Conservation (phyloP, 2,113 vertebrate genomes). For the Parotia lawesii region DNA sequence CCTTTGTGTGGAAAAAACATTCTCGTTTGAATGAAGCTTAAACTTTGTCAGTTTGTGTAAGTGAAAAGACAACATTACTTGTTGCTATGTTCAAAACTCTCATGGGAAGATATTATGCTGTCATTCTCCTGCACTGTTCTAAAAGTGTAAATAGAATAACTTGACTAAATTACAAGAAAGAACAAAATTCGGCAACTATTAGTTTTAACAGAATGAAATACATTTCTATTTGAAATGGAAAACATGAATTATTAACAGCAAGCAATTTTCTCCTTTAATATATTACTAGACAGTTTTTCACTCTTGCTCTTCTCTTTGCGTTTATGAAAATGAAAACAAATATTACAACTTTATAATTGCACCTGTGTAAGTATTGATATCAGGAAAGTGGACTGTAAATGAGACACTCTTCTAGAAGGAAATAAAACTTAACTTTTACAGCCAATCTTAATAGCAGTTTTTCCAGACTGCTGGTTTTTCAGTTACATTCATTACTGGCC, state of each 20-base stretch:
- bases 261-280: neutral
- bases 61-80: neutral
- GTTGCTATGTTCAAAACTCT: neutral
- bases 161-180: neutral
- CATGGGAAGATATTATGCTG: neutral
- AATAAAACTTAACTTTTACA: neutral
- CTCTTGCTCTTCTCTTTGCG: neutral
- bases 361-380: neutral
- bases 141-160: neutral
- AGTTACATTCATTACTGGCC: neutral
- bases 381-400: neutral
- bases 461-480: neutral
- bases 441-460: neutral
- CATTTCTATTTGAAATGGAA: neutral
- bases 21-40: neutral
- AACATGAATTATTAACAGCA: neutral
- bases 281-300: neutral
- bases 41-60: neutral
- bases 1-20: neutral
- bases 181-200: neutral
- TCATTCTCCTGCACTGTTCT: neutral
- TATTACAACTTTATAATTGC: neutral
- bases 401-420: neutral
- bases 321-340: neutral
- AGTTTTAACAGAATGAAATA: neutral